phyloP scores from a whole-genome alignment of 1,140 invertebrate species.

The Cyphomyrmex costatus region DNA sequence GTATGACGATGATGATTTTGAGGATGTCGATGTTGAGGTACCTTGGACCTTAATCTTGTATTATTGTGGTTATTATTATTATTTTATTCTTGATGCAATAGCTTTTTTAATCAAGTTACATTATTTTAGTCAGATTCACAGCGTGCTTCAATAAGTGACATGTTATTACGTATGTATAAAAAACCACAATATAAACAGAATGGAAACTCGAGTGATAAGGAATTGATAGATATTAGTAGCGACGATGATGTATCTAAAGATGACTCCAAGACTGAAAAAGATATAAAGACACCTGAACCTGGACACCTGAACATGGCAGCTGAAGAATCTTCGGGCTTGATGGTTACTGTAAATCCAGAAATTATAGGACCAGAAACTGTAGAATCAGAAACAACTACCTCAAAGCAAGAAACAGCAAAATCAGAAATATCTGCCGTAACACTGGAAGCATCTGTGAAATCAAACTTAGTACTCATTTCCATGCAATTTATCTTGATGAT shows the following conservation, averaged over 20 bases:
- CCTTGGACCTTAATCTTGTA: not conserved
- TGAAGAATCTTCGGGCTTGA: not conserved
- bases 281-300: slow-evolving; percentile 3
- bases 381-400: slow-evolving; percentile 16
- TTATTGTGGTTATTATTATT: not conserved
- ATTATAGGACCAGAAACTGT: not conserved
- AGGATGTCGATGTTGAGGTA: slow-evolving; percentile 88
- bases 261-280: slow-evolving; percentile 62
- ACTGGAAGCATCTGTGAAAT: slow-evolving; percentile 5
- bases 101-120: slow-evolving; percentile 12
- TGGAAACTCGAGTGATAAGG: slow-evolving; percentile 85
- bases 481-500: slow-evolving; percentile 5
- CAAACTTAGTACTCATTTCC: slow-evolving; percentile 36
- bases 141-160: slow-evolving; percentile 71
- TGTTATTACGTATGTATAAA: slow-evolving; percentile 82
- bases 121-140: slow-evolving; percentile 79
- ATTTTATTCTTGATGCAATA: not conserved
- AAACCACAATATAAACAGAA: slow-evolving; percentile 79
- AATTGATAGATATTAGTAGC: slow-evolving; percentile 87
- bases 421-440: not conserved
- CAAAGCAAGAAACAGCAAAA: not conserved
- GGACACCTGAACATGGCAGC: not conserved
- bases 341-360: slow-evolving; percentile 7
- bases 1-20: slow-evolving; percentile 85
- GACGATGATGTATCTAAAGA: slow-evolving; percentile 83